Conservation (phyloP, 2,113 vertebrate species). For the Xiphophorus maculatus region DNA sequence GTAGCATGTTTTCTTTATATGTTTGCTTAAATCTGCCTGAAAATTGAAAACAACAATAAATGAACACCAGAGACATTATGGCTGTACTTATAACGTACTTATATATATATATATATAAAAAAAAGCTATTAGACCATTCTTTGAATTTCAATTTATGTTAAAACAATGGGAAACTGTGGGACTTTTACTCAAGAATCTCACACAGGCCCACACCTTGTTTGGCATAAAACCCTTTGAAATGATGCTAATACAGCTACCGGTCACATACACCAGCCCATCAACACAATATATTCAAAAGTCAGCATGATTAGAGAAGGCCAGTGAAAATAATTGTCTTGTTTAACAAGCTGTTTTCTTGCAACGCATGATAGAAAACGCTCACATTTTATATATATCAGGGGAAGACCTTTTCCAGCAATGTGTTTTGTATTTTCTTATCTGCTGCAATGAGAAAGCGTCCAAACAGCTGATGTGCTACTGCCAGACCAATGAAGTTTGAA, state of each 20-base stretch:
- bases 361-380: no score
- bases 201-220: no score
- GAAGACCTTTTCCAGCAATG: conserved; percentile 2
- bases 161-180: no score
- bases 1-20: not conserved
- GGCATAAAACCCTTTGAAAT: no score
- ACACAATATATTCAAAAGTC: not conserved
- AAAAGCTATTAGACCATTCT: no score
- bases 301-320: not conserved
- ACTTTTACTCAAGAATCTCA: no score
- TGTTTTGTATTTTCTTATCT: conserved; percentile 32
- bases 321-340: not conserved
- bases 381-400: not conserved
- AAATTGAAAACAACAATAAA: not conserved
- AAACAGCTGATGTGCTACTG: conserved; percentile 1
- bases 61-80: not conserved
- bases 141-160: no score
- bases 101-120: no score
- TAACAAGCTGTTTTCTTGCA: not conserved
- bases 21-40: not conserved
- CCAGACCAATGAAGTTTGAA: conserved; percentile 4
- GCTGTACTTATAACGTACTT: no score
- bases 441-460: conserved; percentile 26
- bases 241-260: not conserved
- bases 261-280: not conserved